Conservation (phyloP, 1,140 invertebrate genomes). For the Camponotus pennsylvanicus region DNA sequence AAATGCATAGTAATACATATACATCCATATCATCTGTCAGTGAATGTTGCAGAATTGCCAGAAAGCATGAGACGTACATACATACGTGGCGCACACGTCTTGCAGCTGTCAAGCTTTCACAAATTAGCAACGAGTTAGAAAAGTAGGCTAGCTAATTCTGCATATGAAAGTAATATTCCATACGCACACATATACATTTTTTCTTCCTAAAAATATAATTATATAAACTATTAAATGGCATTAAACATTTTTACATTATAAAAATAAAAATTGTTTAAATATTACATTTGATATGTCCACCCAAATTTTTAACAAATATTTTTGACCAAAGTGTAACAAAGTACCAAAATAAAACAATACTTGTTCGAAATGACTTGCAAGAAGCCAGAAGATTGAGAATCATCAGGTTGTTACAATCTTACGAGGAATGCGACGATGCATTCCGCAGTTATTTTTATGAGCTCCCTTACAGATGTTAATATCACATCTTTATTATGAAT, state of each 20-base stretch:
- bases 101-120: slow-evolving; percentile 55
- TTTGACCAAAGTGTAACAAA: neutral
- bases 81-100: neutral
- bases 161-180: slow-evolving; percentile 41
- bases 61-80: slow-evolving; percentile 9
- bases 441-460: neutral
- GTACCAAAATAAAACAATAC: neutral
- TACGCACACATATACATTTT: neutral
- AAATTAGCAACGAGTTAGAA: slow-evolving; percentile 45
- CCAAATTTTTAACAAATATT: neutral
- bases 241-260: neutral
- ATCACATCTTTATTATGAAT: neutral
- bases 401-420: neutral
- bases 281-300: neutral
- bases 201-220: neutral
- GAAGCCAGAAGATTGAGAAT: neutral
- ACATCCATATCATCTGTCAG: neutral
- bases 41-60: slow-evolving; percentile 24
- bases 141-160: slow-evolving; percentile 35
- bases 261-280: slow-evolving; percentile 6
- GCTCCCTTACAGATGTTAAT: neutral
- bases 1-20: slow-evolving; percentile 20
- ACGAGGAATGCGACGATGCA: neutral
- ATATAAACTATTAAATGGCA: neutral
- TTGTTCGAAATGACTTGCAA: neutral